Evolutionary conservation across 1,140 invertebrate species (phyloP).

Genomic region (Drosophila chauvacae): DNA sequence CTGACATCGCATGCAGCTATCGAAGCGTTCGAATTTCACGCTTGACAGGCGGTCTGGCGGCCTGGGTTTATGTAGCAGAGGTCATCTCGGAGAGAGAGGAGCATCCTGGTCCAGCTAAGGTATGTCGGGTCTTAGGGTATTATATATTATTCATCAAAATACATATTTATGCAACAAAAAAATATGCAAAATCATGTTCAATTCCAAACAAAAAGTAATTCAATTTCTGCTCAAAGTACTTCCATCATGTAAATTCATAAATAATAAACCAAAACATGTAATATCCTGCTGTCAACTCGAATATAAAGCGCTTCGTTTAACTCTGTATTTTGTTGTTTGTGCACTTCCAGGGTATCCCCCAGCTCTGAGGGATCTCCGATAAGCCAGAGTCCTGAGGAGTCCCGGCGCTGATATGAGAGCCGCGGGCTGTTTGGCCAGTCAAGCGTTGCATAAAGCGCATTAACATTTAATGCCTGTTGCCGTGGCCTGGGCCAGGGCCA

Average conservation of each 20-base stretch:
- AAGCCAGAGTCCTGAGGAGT: neutral
- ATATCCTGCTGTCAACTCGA: neutral
- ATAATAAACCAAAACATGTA: neutral
- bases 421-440: constrained; percentile 51
- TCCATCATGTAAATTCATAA: neutral
- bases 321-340: neutral
- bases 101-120: neutral
- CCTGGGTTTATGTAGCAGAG: constrained; percentile 4
- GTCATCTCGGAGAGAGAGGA: neutral
- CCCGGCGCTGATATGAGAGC: constrained; percentile 13
- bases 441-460: constrained; percentile 63
- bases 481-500: constrained; percentile 9
- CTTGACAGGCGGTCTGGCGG: constrained; percentile 35
- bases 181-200: neutral
- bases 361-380: neutral
- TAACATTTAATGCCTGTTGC: constrained; percentile 62
- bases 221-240: neutral
- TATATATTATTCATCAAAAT: neutral
- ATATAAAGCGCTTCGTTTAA: neutral
- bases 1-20: constrained; percentile 26
- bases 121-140: neutral
- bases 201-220: neutral
- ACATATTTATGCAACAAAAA: neutral
- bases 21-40: constrained; percentile 62
- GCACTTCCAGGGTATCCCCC: neutral